Conservation (phyloP, 1,140 invertebrate genomes). For the Drosophila arizonae region DNA sequence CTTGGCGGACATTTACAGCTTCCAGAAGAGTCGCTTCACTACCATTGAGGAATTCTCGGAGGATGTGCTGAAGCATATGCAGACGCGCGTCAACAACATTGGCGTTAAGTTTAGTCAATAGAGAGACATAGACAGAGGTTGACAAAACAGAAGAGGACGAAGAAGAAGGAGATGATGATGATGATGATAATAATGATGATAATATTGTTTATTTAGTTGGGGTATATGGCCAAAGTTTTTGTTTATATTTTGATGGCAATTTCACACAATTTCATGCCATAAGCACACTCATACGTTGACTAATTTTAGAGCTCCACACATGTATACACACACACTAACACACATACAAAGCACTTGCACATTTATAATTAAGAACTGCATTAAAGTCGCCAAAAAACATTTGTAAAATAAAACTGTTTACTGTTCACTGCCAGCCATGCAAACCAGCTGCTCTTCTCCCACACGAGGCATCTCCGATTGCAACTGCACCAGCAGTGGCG, state of each 20-base stretch:
- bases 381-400: slow-evolving; percentile 71
- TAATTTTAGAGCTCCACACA: slow-evolving; percentile 59
- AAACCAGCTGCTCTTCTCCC: slow-evolving; percentile 35
- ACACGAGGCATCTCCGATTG: slow-evolving; percentile 34
- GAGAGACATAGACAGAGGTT: neutral
- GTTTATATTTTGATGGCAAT: slow-evolving; percentile 32
- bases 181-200: slow-evolving; percentile 2
- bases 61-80: slow-evolving; percentile 90
- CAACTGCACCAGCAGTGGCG: slow-evolving; percentile 9
- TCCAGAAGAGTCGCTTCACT: slow-evolving; percentile 94
- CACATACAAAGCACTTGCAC: slow-evolving; percentile 17
- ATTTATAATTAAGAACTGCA: slow-evolving; percentile 69
- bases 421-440: slow-evolving; percentile 24
- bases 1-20: slow-evolving; percentile 95
- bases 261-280: slow-evolving; percentile 1
- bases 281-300: slow-evolving; percentile 47
- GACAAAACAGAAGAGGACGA: neutral
- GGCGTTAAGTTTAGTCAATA: slow-evolving; percentile 85
- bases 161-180: neutral
- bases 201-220: slow-evolving; percentile 40
- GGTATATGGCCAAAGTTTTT: slow-evolving; percentile 23
- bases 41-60: slow-evolving; percentile 92
- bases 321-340: slow-evolving; percentile 6
- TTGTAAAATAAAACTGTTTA: slow-evolving; percentile 75
- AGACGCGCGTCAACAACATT: slow-evolving; percentile 87